phyloP scores from a whole-genome alignment of 2,888 invertebrate species.

The Eudasyphora cyanicolor region DNA sequence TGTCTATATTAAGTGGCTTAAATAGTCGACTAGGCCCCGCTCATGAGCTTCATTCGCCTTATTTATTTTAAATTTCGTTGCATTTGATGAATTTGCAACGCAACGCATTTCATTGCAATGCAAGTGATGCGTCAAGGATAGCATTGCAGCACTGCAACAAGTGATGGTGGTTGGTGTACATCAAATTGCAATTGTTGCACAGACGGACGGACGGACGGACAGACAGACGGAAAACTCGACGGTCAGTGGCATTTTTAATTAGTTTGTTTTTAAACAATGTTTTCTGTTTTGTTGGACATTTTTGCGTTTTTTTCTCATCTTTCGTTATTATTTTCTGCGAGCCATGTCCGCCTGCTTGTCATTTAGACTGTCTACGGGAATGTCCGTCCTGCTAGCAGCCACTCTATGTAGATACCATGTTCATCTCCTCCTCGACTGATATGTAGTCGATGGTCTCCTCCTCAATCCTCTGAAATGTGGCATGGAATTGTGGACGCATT shows the following conservation, averaged over 20 bases:
- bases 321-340: constrained; percentile 37
- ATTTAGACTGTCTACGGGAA: constrained; percentile 30
- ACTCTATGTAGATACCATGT: constrained; percentile 1
- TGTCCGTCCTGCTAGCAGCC: not conserved
- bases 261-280: constrained; percentile 66
- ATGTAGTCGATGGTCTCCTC: not conserved
- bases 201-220: constrained; percentile 22
- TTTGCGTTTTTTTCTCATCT: not conserved
- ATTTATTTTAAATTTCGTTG: constrained; percentile 5
- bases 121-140: constrained; percentile 16
- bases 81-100: constrained; percentile 24
- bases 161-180: constrained; percentile 19
- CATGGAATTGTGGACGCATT: not conserved
- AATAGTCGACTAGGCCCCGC: no score
- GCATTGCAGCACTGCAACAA: not conserved
- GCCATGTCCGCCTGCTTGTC: constrained; percentile 46
- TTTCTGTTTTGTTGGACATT: constrained; percentile 28
- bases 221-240: no score
- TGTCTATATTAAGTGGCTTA: no score
- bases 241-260: constrained; percentile 70
- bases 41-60: no score
- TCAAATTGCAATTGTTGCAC: constrained; percentile 25
- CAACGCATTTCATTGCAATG: not conserved
- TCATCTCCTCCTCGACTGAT: constrained; percentile 3
- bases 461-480: not conserved